Percentiles rank a stretch among this genome's conserved stretches.
Evolutionary conservation across 2,888 invertebrate genomes (phyloP).

Genomic region (Acleris emargana): DNA sequence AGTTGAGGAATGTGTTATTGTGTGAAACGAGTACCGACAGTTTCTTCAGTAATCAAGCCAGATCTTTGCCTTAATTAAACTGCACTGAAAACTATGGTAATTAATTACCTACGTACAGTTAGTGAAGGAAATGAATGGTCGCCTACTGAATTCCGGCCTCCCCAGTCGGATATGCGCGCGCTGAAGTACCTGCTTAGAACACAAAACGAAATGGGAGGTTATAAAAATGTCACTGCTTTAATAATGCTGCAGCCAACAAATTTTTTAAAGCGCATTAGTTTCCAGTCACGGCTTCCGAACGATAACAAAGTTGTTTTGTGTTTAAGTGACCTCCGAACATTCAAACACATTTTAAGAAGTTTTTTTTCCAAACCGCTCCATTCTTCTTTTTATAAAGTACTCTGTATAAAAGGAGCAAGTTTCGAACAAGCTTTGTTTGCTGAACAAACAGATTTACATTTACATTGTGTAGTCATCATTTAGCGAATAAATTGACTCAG

Average conservation of each 20-base stretch:
- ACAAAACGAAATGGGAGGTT: neutral
- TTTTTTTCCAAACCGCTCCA: conserved; percentile 12
- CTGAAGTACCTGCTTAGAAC: neutral
- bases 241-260: neutral
- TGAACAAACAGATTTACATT: conserved; percentile 25
- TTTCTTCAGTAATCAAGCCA: too few species aligned
- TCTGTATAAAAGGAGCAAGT: conserved; percentile 18
- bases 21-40: too few species aligned
- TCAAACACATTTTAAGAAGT: neutral
- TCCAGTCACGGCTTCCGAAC: neutral
- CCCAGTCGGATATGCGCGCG: neutral
- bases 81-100: too few species aligned
- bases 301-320: neutral
- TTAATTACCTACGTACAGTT: neutral
- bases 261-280: neutral
- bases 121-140: neutral
- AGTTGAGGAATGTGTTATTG: too few species aligned
- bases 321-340: neutral
- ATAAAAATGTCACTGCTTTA: neutral
- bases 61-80: too few species aligned
- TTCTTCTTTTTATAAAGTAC: conserved; percentile 13
- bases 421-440: conserved; percentile 27
- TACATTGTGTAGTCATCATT: conserved; percentile 26
- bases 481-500: conserved; percentile 28
- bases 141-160: neutral